Conservation (phyloP, 2,888 invertebrate genomes). For the Hypsopygia costalis region DNA sequence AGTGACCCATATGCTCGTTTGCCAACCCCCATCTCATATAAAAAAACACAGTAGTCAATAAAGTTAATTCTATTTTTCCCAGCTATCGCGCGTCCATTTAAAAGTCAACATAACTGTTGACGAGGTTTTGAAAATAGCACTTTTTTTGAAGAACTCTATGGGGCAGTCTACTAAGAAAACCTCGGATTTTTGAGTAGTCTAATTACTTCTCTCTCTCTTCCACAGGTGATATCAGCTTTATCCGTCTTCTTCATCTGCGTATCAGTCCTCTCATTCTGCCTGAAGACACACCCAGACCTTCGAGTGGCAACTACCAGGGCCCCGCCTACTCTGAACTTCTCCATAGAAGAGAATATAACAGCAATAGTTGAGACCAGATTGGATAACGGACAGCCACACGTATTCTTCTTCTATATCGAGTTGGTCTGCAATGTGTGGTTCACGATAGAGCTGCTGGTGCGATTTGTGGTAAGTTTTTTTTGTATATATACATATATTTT, state of each 20-base stretch:
- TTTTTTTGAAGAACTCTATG: too few relatives aligned
- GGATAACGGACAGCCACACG: constrained; percentile 82
- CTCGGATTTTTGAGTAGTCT: too few relatives aligned
- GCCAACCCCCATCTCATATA: too few relatives aligned
- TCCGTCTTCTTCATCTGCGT: constrained; percentile 98
- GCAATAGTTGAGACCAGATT: constrained; percentile 37
- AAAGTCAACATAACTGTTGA: too few relatives aligned
- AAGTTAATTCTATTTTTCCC: too few relatives aligned
- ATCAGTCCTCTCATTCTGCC: constrained; percentile 96
- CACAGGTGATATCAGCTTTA: constrained; percentile 92
- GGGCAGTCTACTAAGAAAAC: too few relatives aligned
- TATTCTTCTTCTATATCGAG: constrained; percentile 95
- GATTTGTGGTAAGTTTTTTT: constrained; percentile 87
- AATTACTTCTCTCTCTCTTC: constrained; percentile 22
- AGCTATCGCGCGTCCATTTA: too few relatives aligned
- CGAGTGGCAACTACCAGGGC: constrained; percentile 76
- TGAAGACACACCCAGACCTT: constrained; percentile 96
- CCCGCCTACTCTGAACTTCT: constrained; percentile 25
- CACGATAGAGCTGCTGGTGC: constrained; percentile 93
- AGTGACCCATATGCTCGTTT: too few relatives aligned
- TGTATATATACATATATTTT: too few relatives aligned
- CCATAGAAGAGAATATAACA: constrained; percentile 25
- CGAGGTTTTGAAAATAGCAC: too few relatives aligned
- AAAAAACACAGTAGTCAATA: too few relatives aligned
- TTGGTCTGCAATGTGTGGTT: constrained; percentile 98